Percentiles rank a stretch among this genome's conserved stretches.
These are phyloP conservation scores for Chironomus riparius DNA, from an alignment of 2,888 invertebrate species.

Conservation along the genomic window DNA sequence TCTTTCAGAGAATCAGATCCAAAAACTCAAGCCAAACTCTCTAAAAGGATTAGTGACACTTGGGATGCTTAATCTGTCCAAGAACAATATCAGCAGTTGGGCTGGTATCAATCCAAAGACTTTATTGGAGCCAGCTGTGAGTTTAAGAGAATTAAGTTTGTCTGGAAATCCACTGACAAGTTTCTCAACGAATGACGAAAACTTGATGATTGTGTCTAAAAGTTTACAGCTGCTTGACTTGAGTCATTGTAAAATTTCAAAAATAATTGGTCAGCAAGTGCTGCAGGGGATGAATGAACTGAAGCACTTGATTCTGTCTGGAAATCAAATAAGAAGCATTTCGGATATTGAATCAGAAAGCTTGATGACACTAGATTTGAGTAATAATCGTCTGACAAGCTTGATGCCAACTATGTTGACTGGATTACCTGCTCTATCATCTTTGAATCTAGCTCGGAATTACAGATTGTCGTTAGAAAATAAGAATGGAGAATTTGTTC, in stretches of 20 bases:
- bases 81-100: constrained; percentile 54
- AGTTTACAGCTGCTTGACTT: constrained; percentile 52
- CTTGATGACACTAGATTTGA: constrained; percentile 48
- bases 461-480: constrained; percentile 43
- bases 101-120: constrained; percentile 47
- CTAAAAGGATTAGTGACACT: constrained; percentile 49
- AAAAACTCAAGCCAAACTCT: constrained; percentile 43
- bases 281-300: constrained; percentile 45
- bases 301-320: constrained; percentile 46
- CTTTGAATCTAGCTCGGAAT: constrained; percentile 54
- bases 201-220: constrained; percentile 49
- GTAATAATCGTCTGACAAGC: constrained; percentile 48
- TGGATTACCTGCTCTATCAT: constrained; percentile 50
- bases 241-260: constrained; percentile 52
- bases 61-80: constrained; percentile 52
- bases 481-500: constrained; percentile 38
- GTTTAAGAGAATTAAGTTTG: constrained; percentile 52
- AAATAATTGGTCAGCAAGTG: constrained; percentile 42
- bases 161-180: constrained; percentile 52
- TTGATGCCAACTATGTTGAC: constrained; percentile 48
- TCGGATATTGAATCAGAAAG: constrained; percentile 46
- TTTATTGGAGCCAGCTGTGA: constrained; percentile 44
- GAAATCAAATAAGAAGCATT: constrained; percentile 46
- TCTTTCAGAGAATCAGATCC: constrained; percentile 48
- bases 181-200: constrained; percentile 45